A percentile compares a stretch with the other conserved stretches of the same genome.
Evolutionary conservation across 1,140 invertebrate species (phyloP).

Genomic region (Drosophila fuyamai): DNA sequence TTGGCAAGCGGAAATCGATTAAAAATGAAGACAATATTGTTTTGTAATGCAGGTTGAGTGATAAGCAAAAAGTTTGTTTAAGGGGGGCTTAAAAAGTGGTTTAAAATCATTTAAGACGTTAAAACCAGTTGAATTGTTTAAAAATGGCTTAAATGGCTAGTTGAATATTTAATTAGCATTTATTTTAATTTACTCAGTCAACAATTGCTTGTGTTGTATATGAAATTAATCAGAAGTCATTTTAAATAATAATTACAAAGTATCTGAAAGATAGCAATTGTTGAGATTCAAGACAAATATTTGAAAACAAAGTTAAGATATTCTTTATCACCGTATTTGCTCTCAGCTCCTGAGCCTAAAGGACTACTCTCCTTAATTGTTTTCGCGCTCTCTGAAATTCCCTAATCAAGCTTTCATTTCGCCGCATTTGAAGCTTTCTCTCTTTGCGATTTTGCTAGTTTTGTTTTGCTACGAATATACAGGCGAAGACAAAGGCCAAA

Average conservation of each 20-base stretch:
- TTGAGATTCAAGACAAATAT: background rate
- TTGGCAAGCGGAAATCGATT: conserved; percentile 36
- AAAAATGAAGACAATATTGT: conserved; percentile 12
- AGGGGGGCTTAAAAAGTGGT: conserved; percentile 16
- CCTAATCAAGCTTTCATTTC: conserved; percentile 55
- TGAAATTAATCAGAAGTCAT: background rate
- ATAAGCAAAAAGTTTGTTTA: conserved; percentile 17
- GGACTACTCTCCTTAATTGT: conserved; percentile 23
- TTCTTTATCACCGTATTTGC: background rate
- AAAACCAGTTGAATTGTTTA: conserved; percentile 8
- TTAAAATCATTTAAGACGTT: background rate
- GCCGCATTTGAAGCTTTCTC: conserved; percentile 34
- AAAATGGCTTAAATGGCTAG: background rate
- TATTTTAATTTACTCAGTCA: background rate
- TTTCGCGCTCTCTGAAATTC: background rate
- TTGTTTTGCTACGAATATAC: conserved; percentile 79
- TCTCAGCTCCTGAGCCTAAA: conserved; percentile 34
- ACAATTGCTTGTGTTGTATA: background rate
- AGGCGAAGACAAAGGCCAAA: conserved; percentile 44
- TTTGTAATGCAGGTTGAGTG: conserved; percentile 19
- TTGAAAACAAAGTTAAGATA: background rate
- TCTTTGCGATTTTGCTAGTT: conserved; percentile 32
- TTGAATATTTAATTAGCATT: conserved; percentile 34
- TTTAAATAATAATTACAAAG: background rate
- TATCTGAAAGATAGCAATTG: background rate